A percentile compares a stretch with the other conserved stretches of the same genome.
Conservation (phyloP, 2,888 invertebrate genomes). For the Glyphotaelius pellucidus region DNA sequence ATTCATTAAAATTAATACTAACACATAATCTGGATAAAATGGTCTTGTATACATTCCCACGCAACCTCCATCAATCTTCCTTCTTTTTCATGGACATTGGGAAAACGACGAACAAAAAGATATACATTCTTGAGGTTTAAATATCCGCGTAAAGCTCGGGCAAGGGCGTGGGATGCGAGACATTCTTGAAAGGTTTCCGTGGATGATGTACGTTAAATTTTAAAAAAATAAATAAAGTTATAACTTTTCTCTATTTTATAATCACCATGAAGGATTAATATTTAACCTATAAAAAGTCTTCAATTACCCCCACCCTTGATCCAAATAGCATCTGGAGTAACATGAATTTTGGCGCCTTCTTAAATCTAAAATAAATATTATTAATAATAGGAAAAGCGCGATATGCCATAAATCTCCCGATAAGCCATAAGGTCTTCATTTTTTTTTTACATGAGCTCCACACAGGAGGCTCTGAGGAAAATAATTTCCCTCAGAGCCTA, state of each 20-base stretch:
- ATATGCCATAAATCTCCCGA: background rate
- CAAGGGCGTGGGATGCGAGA: background rate
- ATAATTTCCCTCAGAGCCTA: too few species aligned
- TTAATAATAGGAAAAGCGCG: too few species aligned
- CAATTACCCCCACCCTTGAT: too few species aligned
- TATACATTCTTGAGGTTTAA: constrained; percentile 1
- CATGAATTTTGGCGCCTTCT: too few species aligned
- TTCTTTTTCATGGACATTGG: background rate
- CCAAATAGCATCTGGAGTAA: too few species aligned
- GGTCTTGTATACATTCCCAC: constrained; percentile 3
- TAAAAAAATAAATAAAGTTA: background rate
- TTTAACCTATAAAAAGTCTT: too few species aligned
- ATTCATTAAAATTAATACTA: background rate
- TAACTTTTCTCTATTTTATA: too few species aligned
- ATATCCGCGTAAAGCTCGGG: background rate
- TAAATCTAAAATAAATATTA: too few species aligned
- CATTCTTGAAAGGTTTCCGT: background rate
- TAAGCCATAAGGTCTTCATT: background rate
- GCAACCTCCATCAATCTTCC: constrained; percentile 17
- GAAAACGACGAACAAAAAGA: background rate
- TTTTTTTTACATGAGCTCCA: too few species aligned
- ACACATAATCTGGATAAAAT: background rate
- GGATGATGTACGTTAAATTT: background rate
- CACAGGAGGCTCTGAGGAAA: too few species aligned
- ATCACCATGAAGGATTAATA: too few species aligned